Evolutionary conservation across 2,113 vertebrate genomes (phyloP), one percentile per base, ranked within the genome.

Genomic region (Cebidichthys violaceus): DNA sequence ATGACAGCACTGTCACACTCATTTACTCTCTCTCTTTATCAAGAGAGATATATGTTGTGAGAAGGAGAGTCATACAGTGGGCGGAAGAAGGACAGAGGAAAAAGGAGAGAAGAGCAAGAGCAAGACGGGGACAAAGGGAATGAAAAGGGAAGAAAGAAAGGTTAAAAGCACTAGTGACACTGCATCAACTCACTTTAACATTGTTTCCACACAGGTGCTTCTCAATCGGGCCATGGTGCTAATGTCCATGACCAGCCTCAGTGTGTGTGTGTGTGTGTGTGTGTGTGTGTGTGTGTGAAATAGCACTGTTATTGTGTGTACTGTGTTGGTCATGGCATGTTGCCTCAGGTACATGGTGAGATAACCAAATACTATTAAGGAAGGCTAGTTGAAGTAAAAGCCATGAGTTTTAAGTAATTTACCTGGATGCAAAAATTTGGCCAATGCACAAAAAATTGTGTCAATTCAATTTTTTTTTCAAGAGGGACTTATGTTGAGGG

Each of bases 111-210:
- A 60, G 52, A 41, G n/a, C 20, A 55, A 83, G 54, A 62, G 45
- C 20, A 37, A 47, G 75, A 75, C 67, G n/a, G 41, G 70, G 70
- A 65, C 41, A 54, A 22, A 59, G 22, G 57, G 33, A 45, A 60
- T 2, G 41, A 54, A 45, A 57, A 61, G 71, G 79, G 70, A 45
- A 39, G 43, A 64, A 69, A 71, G 45, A 55, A 61, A 86, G 72
- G 77, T 60, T 95, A 60, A 93, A 84, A 94, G 92, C 92, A 94
- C 95, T 3, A 94, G 95, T 95, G 96, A 96, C 96, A 96, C 93
- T 92, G 86, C 95, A 97, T 97, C 96, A 96, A 97, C 95, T 97
- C 95, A 87, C 86, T 96, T 96, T 97, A 95, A 95, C 92, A 92
- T 95, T 24, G 94, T 93, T 94, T 96, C 92, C 91, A 94, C 93